Conservation (phyloP, 2,888 invertebrate genomes). For the Eucera pruinosa region DNA sequence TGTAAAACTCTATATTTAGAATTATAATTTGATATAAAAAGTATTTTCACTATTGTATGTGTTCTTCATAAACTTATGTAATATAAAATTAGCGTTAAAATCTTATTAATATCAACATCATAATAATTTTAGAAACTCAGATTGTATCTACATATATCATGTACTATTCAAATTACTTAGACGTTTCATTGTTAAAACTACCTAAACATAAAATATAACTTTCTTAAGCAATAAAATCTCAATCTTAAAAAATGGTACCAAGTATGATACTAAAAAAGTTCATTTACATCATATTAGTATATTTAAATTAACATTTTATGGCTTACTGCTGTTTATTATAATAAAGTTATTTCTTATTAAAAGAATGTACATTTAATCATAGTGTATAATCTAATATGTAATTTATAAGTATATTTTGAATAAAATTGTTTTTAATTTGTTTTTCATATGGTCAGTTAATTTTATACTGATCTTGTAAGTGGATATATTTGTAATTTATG, state of each 20-base stretch:
- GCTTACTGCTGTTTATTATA: neutral
- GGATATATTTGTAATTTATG: neutral
- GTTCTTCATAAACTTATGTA: conserved; percentile 19
- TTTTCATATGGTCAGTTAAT: neutral
- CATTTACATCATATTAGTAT: neutral
- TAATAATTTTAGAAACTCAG: neutral
- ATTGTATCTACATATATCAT: neutral
- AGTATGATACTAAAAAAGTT: too few relatives aligned
- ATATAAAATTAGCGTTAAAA: neutral
- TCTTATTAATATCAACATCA: neutral
- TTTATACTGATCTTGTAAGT: neutral
- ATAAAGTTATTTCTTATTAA: neutral
- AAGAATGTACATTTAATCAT: neutral
- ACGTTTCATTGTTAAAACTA: too few relatives aligned
- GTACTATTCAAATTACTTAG: too few relatives aligned
- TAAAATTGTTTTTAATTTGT: neutral
- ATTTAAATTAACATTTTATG: neutral
- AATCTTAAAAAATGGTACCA: too few relatives aligned
- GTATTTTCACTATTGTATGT: conserved; percentile 34
- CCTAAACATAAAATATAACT: too few relatives aligned
- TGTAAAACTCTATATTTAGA: neutral
- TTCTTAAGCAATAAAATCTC: too few relatives aligned
- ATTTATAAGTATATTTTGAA: neutral
- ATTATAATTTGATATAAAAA: neutral
- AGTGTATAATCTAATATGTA: neutral